Base-by-base conservation (phyloP, 2,797 vertebrate species). In the Meda fulgida region DNA sequence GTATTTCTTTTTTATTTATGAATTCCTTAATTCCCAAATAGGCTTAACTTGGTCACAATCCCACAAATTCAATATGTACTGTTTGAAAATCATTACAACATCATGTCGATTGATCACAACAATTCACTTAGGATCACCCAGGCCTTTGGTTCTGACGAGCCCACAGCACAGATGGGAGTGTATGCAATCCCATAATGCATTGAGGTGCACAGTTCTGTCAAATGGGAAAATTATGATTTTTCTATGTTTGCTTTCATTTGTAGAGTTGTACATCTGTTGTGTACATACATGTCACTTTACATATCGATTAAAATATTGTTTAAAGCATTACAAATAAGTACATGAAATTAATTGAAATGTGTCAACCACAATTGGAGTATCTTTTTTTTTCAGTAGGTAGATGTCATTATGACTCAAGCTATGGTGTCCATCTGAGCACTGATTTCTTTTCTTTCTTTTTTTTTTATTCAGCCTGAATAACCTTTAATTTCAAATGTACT, bases 41-140 rank as follows among this genome's bases (percentile, higher is more conserved):
- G 29, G 14, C 55, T 83, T 83, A 55, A 7, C 31, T 75, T 18
- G 7, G 21, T 40, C 38, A 51, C n/a, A 72, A 67, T 71, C 46
- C 40, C n/a, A 19, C 23, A 77, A 67, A 80, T 46, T 80, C 34
- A 65, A 66, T 80, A 38, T 55, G 65, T 70, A 21, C 83, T 43
- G 66, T 84, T 88, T 80, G 66, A 65, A 82, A 87, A 81, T 87
- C 81, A 70, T 82, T 86, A 85, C 14, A 86, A 81, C 81, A 86
- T 71, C 84, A 87, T 84, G 69, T 81, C 65, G 86, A 86, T 86
- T 82, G 81, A 87, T 87, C 69, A 69, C 55, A 80, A 70, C 71
- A 76, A 80, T 80, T 83, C 76, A 80, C 69, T 88, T 23, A 79
- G 63, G 63, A 83, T 83, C 78, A 66, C 6, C 18, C 18, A 76